phyloP scores from a whole-genome alignment of 2,113 vertebrate genomes.

The Antennarius striatus region DNA sequence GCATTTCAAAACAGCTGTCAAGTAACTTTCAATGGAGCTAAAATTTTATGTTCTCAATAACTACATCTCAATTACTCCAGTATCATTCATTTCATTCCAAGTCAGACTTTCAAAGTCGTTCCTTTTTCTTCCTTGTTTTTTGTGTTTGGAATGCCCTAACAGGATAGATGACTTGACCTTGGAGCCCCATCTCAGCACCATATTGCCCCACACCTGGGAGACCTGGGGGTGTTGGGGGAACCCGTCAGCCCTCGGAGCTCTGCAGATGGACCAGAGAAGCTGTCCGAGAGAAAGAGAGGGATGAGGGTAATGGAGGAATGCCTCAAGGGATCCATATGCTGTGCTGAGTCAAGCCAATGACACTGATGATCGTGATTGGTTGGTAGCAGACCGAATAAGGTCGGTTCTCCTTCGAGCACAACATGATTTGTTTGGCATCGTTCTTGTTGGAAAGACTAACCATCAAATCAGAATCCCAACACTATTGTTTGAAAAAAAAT shows the following conservation, averaged over 20 bases:
- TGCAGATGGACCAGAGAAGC: conserved; percentile 59
- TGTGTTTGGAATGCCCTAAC: too few species aligned
- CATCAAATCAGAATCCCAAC: too few species aligned
- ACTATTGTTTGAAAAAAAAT: too few species aligned
- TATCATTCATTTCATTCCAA: not conserved
- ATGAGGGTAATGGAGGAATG: conserved; percentile 3
- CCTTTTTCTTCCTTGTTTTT: too few species aligned
- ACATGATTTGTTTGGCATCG: not conserved
- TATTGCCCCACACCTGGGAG: conserved; percentile 66
- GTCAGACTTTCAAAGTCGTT: not conserved
- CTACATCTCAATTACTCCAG: conserved; percentile 10
- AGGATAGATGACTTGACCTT: conserved; percentile 29
- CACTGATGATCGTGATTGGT: conserved; percentile 32
- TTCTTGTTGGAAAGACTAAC: too few species aligned
- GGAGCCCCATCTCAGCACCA: conserved; percentile 34
- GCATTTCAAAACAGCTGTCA: conserved; percentile 16
- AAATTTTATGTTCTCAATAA: conserved; percentile 21
- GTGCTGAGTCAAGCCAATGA: conserved; percentile 44
- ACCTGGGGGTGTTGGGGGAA: conserved; percentile 17
- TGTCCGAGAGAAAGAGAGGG: conserved; percentile 1
- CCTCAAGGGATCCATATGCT: conserved; percentile 69
- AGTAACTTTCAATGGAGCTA: conserved; percentile 17
- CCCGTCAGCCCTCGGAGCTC: conserved; percentile 27
- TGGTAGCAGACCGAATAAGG: conserved; percentile 22
- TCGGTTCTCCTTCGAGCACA: not conserved